Conservation (phyloP, 2,888 invertebrate genomes). For the Matsumyia berberina region DNA sequence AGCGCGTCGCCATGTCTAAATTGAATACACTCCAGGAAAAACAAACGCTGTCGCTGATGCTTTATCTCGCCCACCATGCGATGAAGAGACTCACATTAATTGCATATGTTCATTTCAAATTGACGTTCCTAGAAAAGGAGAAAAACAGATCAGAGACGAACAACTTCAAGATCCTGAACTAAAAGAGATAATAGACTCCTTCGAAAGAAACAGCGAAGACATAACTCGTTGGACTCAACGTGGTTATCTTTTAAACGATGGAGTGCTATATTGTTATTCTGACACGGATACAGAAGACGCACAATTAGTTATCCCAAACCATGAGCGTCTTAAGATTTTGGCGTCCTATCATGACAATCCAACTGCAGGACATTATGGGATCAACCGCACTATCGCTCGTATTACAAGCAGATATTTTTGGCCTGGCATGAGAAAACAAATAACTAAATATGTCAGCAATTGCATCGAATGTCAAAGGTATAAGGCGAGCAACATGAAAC, state of each 20-base stretch:
- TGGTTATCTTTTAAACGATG: constrained; percentile 31
- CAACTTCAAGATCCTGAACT: constrained; percentile 12
- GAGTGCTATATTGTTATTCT: constrained; percentile 54
- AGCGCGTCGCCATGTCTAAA: too few species aligned
- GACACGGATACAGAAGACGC: constrained; percentile 13
- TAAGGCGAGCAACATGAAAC: constrained; percentile 70
- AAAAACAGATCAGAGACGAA: too few species aligned
- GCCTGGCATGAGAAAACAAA: constrained; percentile 61
- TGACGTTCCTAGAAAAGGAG: constrained; percentile 7
- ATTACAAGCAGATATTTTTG: constrained; percentile 63
- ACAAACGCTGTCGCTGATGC: not conserved
- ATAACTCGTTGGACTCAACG: constrained; percentile 6
- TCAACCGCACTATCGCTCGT: not conserved
- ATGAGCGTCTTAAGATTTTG: too few species aligned
- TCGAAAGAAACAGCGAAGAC: constrained; percentile 3
- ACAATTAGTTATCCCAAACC: too few species aligned
- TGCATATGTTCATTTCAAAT: constrained; percentile 14
- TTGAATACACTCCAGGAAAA: not conserved
- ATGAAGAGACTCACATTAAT: not conserved
- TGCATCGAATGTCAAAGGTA: constrained; percentile 65
- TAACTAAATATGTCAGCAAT: not conserved
- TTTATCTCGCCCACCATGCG: constrained; percentile 12
- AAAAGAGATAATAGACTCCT: constrained; percentile 7
- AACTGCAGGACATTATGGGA: too few species aligned
- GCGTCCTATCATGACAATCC: too few species aligned